Base-by-base conservation (phyloP, 2,888 invertebrate species). In the Protophormia terraenovae region DNA sequence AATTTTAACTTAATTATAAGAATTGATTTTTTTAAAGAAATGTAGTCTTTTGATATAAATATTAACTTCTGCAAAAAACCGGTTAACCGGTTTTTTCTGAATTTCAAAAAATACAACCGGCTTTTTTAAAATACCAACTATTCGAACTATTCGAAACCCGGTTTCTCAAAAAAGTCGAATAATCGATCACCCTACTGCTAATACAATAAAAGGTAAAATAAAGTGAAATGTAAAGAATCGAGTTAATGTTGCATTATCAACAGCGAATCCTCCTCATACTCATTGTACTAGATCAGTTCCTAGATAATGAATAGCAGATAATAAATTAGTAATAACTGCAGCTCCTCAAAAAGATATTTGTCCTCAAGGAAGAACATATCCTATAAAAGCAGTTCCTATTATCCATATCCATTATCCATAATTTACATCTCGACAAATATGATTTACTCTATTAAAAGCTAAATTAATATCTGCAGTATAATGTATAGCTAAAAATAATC, bases 331-430 rank as follows among this genome's bases (percentile, higher is more conserved):
- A 94, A 96, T 96, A n/a, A 96, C 96, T 47, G 96, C 96, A 0
- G 96, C 96, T 1, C 96, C 96, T 94, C 96, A 96, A 91, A 95
- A 96, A 1, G 96, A 96, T 94, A 96, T 96, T 95, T 96, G 96
- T 7, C 96, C 96, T 93, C 96, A 96, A 0, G 96, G 96, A 89
- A 96, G 87, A 0, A 96, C 95, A 93, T 97, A 97, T 0, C 96
- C 96, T 94, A 96, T 93, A 91, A 97, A 97, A 24, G 96, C 96
- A 64, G 96, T 95, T 89, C 93, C 94, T 94, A 96, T 96, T 86
- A 94, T n/a, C n/a, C n/a, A n/a, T n/a, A n/a, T n/a, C n/a, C n/a
- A n/a, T n/a, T n/a, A n/a, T n/a, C n/a, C n/a, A n/a, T n/a, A n/a
- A n/a, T n/a, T 83, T 62, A 83, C 83, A 58, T 83, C 79, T 53